Conservation (phyloP, 2,888 invertebrate species). For the Helicoverpa assulta region DNA sequence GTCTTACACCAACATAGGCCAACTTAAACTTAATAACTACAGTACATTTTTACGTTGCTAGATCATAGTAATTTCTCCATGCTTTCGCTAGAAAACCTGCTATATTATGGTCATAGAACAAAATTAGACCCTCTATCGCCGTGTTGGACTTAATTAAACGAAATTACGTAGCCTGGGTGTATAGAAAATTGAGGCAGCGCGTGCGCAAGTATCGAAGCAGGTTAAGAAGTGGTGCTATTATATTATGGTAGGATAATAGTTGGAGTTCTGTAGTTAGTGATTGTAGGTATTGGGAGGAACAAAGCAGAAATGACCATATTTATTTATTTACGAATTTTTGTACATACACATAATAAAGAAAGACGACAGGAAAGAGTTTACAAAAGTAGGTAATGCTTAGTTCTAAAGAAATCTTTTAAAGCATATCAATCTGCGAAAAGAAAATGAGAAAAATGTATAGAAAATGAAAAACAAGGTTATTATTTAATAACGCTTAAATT, state of each 20-base stretch:
- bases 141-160: constrained; percentile 78
- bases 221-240: constrained; percentile 54
- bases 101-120: constrained; percentile 52
- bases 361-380: no score
- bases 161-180: constrained; percentile 68
- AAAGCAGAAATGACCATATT: no score
- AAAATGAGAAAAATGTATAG: no score
- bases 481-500: no score
- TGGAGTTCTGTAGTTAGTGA: constrained; percentile 36
- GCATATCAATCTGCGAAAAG: no score
- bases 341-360: no score
- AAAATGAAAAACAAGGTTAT: no score
- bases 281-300: neutral
- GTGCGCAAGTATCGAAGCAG: constrained; percentile 35
- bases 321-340: no score
- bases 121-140: constrained; percentile 72
- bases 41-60: constrained; percentile 47
- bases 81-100: constrained; percentile 53
- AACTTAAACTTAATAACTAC: constrained; percentile 24
- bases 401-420: no score
- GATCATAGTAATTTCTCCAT: constrained; percentile 56
- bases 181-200: constrained; percentile 60
- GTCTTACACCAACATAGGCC: neutral
- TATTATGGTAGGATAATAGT: constrained; percentile 42
- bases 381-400: no score